phyloP scores from a whole-genome alignment of 2,113 vertebrate genomes.

The Stegostoma tigrinum region DNA sequence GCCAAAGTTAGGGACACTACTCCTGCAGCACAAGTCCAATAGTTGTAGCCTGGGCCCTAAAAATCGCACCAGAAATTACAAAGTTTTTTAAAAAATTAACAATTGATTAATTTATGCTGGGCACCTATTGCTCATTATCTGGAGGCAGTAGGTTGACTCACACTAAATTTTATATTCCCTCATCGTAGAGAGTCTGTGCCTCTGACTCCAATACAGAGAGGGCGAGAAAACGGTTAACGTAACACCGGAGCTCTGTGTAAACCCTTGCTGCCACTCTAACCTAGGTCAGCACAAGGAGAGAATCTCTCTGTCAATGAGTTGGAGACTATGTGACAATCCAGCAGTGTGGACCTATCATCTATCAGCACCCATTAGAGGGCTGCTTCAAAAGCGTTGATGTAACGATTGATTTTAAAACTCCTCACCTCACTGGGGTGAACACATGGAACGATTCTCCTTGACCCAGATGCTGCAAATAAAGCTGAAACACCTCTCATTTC shows the following conservation, averaged over 20 bases:
- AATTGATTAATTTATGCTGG: neutral
- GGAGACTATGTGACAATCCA: too few relatives aligned
- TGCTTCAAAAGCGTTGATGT: neutral
- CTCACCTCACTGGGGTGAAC: neutral
- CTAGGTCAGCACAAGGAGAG: neutral
- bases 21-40: neutral
- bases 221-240: neutral
- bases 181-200: neutral
- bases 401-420: neutral
- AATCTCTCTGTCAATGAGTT: neutral
- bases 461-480: neutral
- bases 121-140: neutral
- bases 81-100: neutral
- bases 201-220: neutral
- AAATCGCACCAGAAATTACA: neutral
- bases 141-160: neutral
- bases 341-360: neutral
- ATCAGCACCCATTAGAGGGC: neutral
- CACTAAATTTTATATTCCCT: neutral
- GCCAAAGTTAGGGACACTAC: too few relatives aligned
- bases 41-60: neutral
- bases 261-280: neutral
- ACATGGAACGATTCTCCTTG: neutral
- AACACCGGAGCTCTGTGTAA: neutral
- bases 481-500: neutral